Percentiles rank a stretch among this genome's conserved stretches.
Evolutionary conservation across 2,888 invertebrate species (phyloP).

Genomic region (Parapristionchus giblindavisi): DNA sequence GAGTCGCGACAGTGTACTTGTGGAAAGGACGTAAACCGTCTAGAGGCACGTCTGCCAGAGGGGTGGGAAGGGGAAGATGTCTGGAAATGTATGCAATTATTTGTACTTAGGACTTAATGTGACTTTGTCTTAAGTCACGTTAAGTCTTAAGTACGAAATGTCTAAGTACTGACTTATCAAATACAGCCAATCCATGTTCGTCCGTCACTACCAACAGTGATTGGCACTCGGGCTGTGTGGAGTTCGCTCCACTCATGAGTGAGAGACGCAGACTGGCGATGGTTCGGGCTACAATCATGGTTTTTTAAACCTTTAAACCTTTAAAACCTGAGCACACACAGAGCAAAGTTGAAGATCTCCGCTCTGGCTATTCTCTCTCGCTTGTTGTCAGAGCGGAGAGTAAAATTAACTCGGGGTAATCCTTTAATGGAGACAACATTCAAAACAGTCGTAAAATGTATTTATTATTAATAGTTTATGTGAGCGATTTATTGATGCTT

Average conservation of each 20-base stretch:
- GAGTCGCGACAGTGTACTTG: constrained; percentile 63
- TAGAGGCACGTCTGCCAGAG: constrained; percentile 52
- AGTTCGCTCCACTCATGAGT: neutral
- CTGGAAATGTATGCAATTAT: constrained; percentile 16
- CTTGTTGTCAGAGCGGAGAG: no score
- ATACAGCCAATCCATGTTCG: constrained; percentile 55
- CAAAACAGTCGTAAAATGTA: no score
- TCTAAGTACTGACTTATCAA: constrained; percentile 45
- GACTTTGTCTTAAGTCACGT: neutral
- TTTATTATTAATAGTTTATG: no score
- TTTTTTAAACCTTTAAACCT: no score
- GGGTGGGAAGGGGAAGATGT: constrained; percentile 38
- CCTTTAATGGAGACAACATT: no score
- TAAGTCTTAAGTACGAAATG: neutral
- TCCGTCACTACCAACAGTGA: constrained; percentile 53
- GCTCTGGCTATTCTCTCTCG: no score
- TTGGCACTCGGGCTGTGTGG: constrained; percentile 30
- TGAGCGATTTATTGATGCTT: no score
- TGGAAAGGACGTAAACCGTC: constrained; percentile 64
- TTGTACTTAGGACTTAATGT: neutral
- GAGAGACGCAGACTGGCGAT: constrained; percentile 32
- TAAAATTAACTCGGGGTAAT: no score
- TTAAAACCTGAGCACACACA: no score
- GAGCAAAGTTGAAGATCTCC: no score
- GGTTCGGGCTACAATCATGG: constrained; percentile 21